phyloP scores from a whole-genome alignment of 2,888 invertebrate genomes.

The Leptinotarsa peninsularis region DNA sequence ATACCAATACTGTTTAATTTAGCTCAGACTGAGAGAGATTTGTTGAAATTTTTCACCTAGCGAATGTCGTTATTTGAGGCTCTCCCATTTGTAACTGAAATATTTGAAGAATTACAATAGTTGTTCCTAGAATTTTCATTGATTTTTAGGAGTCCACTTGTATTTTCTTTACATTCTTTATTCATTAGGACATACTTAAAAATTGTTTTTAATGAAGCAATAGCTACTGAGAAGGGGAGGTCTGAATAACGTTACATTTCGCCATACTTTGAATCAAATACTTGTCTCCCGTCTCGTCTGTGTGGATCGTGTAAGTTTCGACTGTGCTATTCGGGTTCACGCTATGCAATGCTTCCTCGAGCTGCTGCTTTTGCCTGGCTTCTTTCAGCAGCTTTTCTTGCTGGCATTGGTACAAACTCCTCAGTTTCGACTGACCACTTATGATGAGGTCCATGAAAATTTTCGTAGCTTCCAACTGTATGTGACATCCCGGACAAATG shows the following conservation, averaged over 20 bases:
- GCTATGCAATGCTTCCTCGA: slow-evolving; percentile 60
- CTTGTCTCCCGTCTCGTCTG: slow-evolving; percentile 64
- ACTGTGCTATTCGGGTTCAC: slow-evolving; percentile 63
- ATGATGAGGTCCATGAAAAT: slow-evolving; percentile 80
- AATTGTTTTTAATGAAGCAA: no score
- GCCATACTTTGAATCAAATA: slow-evolving; percentile 69
- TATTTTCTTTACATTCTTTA: no score
- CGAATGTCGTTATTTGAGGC: no score
- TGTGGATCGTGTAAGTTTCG: slow-evolving; percentile 60
- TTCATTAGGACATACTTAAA: no score
- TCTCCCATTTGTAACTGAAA: background rate
- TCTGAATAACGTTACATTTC: background rate
- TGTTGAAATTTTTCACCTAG: no score
- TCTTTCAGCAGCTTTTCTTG: slow-evolving; percentile 63
- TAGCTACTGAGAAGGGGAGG: no score
- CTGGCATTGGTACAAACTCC: slow-evolving; percentile 67
- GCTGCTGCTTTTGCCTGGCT: slow-evolving; percentile 61
- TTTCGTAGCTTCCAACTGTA: slow-evolving; percentile 80
- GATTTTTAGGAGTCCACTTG: no score
- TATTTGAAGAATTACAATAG: background rate
- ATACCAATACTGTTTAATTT: no score
- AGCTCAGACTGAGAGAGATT: no score
- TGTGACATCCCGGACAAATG: slow-evolving; percentile 82
- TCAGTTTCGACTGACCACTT: slow-evolving; percentile 75
- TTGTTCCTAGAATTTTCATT: no score